Percentiles rank a stretch among this genome's conserved stretches.
Conservation (phyloP, 92 coral and sea anemone species). For the Phenganax marumi region DNA sequence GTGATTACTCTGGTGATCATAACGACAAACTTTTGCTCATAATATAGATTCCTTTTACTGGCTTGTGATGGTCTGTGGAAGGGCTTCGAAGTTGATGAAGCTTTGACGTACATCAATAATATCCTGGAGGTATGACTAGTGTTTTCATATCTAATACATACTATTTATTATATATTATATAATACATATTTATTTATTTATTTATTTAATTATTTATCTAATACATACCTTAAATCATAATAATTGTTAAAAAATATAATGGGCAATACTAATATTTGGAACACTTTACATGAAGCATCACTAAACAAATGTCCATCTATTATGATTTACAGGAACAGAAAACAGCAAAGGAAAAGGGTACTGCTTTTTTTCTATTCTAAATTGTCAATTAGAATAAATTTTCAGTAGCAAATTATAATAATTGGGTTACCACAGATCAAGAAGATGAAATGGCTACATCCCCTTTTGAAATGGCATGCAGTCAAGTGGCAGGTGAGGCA, state of each 20-base stretch:
- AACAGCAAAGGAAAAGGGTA: background rate
- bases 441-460: constrained; percentile 61
- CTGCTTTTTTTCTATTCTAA: background rate
- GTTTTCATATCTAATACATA: background rate
- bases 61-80: constrained; percentile 99
- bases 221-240: background rate
- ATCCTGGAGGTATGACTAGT: constrained; percentile 64
- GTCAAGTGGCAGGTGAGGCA: constrained; percentile 85
- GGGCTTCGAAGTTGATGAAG: constrained; percentile 90
- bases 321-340: background rate
- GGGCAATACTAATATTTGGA: too few relatives aligned
- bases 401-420: background rate
- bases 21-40: background rate
- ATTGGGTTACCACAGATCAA: constrained; percentile 42
- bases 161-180: background rate
- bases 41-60: constrained; percentile 69
- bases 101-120: constrained; percentile 76
- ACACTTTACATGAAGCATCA: too few relatives aligned
- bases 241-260: too few relatives aligned
- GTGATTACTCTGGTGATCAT: background rate
- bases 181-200: background rate
- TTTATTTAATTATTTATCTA: background rate
- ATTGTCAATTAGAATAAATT: background rate
- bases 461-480: constrained; percentile 76
- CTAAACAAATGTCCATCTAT: too few relatives aligned